phyloP scores from a whole-genome alignment of 2,113 vertebrate species.

The Pseudopodoces humilis region DNA sequence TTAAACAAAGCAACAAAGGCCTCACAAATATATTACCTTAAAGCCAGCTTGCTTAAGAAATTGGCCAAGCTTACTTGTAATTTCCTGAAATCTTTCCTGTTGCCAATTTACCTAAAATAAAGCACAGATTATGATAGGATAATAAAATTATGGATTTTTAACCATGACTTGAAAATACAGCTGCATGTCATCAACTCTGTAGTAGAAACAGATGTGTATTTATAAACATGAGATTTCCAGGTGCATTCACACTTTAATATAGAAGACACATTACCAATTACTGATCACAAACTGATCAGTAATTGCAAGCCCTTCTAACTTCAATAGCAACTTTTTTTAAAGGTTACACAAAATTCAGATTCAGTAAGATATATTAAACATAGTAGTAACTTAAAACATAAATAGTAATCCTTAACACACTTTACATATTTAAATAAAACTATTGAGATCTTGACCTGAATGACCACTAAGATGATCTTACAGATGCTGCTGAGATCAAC shows the following conservation, averaged over 20 bases:
- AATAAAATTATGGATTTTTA: background rate
- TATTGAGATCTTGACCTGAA: background rate
- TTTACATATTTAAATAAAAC: background rate
- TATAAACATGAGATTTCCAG: background rate
- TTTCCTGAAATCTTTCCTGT: slow-evolving; percentile 92
- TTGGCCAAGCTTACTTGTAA: slow-evolving; percentile 89
- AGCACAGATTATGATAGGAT: background rate
- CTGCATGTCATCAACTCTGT: background rate
- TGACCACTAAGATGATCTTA: background rate
- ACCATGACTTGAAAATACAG: background rate
- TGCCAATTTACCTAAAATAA: slow-evolving; percentile 90
- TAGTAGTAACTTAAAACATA: background rate
- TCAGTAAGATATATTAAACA: background rate
- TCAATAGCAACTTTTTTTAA: background rate
- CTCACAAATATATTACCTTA: slow-evolving; percentile 81
- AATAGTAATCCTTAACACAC: background rate
- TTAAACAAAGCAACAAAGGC: background rate
- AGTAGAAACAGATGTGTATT: background rate
- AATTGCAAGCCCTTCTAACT: background rate
- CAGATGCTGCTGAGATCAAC: background rate
- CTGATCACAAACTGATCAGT: background rate
- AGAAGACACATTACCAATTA: background rate
- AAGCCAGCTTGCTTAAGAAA: slow-evolving; percentile 98
- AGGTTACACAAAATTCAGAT: background rate
- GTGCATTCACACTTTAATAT: background rate